Evolutionary conservation across 1,140 invertebrate genomes (phyloP).

Genomic region (Pseudomyrmex dendroicus): DNA sequence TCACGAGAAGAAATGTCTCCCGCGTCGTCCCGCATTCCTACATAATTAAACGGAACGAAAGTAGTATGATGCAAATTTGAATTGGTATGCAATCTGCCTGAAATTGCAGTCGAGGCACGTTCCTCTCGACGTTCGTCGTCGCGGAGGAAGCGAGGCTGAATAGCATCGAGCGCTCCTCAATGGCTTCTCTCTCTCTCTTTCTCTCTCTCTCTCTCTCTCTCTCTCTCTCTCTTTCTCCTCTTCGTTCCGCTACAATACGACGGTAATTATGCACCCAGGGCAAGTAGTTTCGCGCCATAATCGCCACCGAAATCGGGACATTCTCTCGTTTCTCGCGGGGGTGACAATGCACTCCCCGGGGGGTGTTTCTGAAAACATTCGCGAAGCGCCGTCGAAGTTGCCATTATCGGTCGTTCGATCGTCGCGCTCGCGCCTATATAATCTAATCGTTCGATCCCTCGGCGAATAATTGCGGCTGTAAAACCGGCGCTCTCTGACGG

Average conservation of each 20-base stretch:
- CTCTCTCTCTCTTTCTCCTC: too few relatives aligned
- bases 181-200: neutral
- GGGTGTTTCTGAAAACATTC: slow-evolving; percentile 43
- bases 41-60: slow-evolving; percentile 47
- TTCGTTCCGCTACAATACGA: slow-evolving; percentile 43
- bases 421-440: neutral
- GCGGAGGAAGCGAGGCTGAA: slow-evolving; percentile 39
- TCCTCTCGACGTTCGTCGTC: slow-evolving; percentile 4
- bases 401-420: slow-evolving; percentile 24
- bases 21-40: neutral
- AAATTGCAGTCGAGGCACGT: slow-evolving; percentile 53
- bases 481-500: neutral
- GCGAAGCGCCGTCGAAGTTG: neutral
- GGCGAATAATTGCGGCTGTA: slow-evolving; percentile 43
- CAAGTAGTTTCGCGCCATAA: slow-evolving; percentile 64
- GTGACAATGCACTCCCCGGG: slow-evolving; percentile 13
- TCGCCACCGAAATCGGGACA: slow-evolving; percentile 53
- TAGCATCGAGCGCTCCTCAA: slow-evolving; percentile 51
- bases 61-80: slow-evolving; percentile 54
- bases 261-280: slow-evolving; percentile 60
- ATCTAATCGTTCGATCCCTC: slow-evolving; percentile 47
- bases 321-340: neutral
- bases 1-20: neutral
- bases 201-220: too few relatives aligned
- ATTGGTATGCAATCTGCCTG: slow-evolving; percentile 53